Percentiles rank a stretch among this genome's conserved stretches.
Conservation (phyloP, 2,113 vertebrate species). For the Sinocyclocheilus rhinocerous region DNA sequence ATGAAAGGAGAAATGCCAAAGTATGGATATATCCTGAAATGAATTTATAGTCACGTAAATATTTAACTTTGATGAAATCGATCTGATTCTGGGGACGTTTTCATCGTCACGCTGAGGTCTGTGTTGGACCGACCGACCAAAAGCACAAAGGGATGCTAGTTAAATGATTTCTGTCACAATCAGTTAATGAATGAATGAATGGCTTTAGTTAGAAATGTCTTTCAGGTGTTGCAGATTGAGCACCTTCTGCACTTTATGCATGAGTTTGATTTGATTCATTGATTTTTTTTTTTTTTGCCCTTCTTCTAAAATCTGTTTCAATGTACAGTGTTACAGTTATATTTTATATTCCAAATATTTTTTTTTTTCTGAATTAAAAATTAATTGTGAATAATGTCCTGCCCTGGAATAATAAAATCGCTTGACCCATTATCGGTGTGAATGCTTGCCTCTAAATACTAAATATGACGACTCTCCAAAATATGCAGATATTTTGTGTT, state of each 20-base stretch:
- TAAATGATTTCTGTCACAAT: background rate
- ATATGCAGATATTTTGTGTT: background rate
- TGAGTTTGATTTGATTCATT: background rate
- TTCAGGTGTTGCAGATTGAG: background rate
- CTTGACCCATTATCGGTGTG: background rate
- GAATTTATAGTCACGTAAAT: background rate
- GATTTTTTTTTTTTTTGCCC: background rate
- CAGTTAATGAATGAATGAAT: background rate
- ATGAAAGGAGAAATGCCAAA: background rate
- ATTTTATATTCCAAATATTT: constrained; percentile 9
- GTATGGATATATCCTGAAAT: background rate
- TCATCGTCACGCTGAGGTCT: background rate
- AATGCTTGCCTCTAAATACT: constrained; percentile 1
- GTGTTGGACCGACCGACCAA: too few species aligned
- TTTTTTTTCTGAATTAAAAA: background rate
- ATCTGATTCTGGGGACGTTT: background rate
- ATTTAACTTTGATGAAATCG: background rate
- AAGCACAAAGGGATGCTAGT: constrained; percentile 3
- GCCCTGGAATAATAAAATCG: constrained; percentile 17
- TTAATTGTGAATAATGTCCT: constrained; percentile 5
- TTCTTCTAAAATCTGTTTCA: background rate
- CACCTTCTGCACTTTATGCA: constrained; percentile 26
- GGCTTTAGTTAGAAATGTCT: background rate
- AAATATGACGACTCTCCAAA: background rate
- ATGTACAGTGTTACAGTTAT: constrained; percentile 16